Evolutionary conservation across 2,797 vertebrate species (phyloP), one percentile per base, ranked within the genome.

Genomic region (Falco rusticolus): DNA sequence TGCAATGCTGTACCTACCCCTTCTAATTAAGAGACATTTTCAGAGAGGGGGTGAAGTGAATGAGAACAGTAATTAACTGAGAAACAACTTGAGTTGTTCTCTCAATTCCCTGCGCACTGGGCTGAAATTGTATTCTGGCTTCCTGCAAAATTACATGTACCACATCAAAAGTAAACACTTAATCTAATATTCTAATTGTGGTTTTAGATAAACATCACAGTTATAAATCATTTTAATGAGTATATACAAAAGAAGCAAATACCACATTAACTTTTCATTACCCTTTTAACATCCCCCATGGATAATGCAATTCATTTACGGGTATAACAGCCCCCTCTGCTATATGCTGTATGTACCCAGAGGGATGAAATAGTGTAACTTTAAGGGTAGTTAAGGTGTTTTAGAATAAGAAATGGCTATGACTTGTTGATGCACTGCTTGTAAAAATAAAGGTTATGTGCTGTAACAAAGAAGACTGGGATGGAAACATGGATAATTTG

Each of bases 211-310:
- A 95, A 78, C 53, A 92, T 89, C 65, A 61, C 0, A 0, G 75
- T 68, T 93, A 85, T 94, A 93, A 93, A 92, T 95, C 50, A 91
- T 93, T 89, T 93, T 92, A 95, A 95, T 96, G 68, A 91, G 60
- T 22, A 56, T 48, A 85, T 87, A 39, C 76, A 90, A 93, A 95
- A 87, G 64, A 74, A 89, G 43, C 68, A 95, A 96, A 91, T 93
- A 89, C 24, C 81, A 72, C 86, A 92, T 95, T 95, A 95, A 85
- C 71, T 96, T 95, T 94, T 92, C 71, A 93, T 95, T 94, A 89
- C 86, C 86, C 94, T 95, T 92, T 72, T 83, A 93, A 39, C 78
- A 61, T 80, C 78, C 61, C 75, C 61, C 31, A 47, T 76, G 92
- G 93, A 92, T 61, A 91, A 68, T 61, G 50, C 47, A 87, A 71